Base-by-base conservation (phyloP, 2,113 vertebrate species). In the Mobula birostris region DNA sequence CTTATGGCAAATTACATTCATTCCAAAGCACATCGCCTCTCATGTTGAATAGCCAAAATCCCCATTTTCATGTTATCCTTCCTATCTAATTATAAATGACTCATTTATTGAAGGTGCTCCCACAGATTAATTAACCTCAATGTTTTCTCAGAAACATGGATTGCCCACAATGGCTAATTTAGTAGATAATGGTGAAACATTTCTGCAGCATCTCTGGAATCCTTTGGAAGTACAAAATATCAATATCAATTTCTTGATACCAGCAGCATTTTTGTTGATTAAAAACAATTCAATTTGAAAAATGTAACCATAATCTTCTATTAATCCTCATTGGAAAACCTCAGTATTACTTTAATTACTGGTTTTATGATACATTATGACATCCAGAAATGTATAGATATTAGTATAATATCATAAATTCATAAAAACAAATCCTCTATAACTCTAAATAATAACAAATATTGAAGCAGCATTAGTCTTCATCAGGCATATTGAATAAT, bases 271-370 rank as follows among this genome's bases (percentile, higher is more conserved):
- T 12, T 93, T 76, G 4, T 76, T 40, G 19, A 29, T 93, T 93
- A 76, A 74, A 74, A 74, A 29, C 68, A 74, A 40, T 56, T 24
- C 21, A 48, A 6, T 21, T 56, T 76, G 36, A 93, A 93, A 93
- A 93, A 93, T 56, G 68, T 70, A 93, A 93, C 91, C 91, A 93
- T 74, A 93, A 93, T 40, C 32, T 93, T 40, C 72, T 40, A 56
- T 76, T 76, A 76, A 93, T 93, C 68, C n/a, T 21, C 32, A 76
- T 72, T 93, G 74, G 91, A 74, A 24, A 74, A 93, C 74, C 19
- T 5, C 36, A 93, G 36, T 93, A 56, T 56, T 93, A 9, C 12
- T 32, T 93, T 76, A 48, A 76, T 93, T 74, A 72, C 29, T 74
- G 40, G 36, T 74, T 40, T 40, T 56, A 36, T 76, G 91, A 93